Percentiles rank a stretch among this genome's conserved stretches.
Conservation (phyloP, 2,797 vertebrate species). For the Sebastes oblongus region DNA sequence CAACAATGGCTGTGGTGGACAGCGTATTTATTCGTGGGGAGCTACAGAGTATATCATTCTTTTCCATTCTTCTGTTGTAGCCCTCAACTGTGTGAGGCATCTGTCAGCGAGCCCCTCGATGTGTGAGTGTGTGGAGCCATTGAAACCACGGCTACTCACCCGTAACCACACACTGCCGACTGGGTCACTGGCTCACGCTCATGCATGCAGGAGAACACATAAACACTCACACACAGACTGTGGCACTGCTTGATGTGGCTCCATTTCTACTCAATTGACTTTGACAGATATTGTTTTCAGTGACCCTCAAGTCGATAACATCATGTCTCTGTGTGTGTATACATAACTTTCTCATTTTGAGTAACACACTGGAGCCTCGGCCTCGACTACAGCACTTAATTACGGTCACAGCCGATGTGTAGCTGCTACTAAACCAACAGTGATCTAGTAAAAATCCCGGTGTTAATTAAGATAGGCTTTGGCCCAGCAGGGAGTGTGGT, state of each 20-base stretch:
- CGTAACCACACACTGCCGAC: constrained; percentile 62
- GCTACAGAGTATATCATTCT: constrained; percentile 26
- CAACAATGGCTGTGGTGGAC: constrained; percentile 51
- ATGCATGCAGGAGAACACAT: constrained; percentile 62
- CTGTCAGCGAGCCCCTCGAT: constrained; percentile 32
- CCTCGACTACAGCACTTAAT: constrained; percentile 41
- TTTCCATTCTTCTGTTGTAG: constrained; percentile 31
- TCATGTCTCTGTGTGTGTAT: not conserved
- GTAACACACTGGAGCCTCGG: not conserved
- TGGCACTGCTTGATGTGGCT: constrained; percentile 55
- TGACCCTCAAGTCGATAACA: constrained; percentile 33
- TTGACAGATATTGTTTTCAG: constrained; percentile 62
- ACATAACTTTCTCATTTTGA: not conserved
- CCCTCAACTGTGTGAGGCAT: constrained; percentile 49
- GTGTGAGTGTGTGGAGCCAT: constrained; percentile 47
- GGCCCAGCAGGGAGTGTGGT: constrained; percentile 53
- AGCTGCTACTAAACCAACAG: constrained; percentile 52
- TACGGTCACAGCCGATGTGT: constrained; percentile 34
- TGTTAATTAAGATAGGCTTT: constrained; percentile 67
- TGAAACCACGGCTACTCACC: constrained; percentile 71
- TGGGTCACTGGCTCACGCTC: constrained; percentile 68
- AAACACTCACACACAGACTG: constrained; percentile 52
- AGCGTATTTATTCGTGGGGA: constrained; percentile 53
- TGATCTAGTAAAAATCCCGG: constrained; percentile 59
- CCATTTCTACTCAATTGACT: constrained; percentile 34